These are phyloP conservation scores for Macrostomum lignano DNA, from an alignment of 1,140 invertebrate genomes.

Conservation along the genomic window DNA sequence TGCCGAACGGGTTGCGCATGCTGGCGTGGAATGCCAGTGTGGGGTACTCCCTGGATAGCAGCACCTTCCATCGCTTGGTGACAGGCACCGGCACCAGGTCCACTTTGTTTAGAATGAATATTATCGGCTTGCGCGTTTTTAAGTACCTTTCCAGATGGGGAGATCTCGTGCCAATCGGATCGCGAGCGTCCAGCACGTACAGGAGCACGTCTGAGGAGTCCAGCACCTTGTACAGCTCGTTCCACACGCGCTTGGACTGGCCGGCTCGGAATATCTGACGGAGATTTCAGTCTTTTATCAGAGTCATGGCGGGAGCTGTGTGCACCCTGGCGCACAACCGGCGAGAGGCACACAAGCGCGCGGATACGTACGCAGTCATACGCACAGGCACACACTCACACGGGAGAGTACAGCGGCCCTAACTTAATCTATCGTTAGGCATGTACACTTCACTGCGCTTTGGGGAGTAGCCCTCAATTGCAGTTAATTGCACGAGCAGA, in stretches of 20 bases:
- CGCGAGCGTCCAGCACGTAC: slow-evolving; percentile 65
- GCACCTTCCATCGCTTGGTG: slow-evolving; percentile 60
- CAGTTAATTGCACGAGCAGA: no score
- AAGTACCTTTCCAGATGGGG: slow-evolving; percentile 64
- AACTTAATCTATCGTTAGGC: no score
- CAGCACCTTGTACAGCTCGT: slow-evolving; percentile 84
- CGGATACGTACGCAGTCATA: no score
- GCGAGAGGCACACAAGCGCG: no score
- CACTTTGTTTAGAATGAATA: slow-evolving; percentile 79
- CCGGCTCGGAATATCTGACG: slow-evolving; percentile 36
- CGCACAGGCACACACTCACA: no score
- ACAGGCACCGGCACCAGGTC: slow-evolving; percentile 79
- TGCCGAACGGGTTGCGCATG: slow-evolving; percentile 85
- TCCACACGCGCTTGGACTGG: slow-evolving; percentile 89
- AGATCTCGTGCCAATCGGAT: slow-evolving; percentile 75
- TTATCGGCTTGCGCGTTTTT: slow-evolving; percentile 63
- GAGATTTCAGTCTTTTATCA: slow-evolving; percentile 16
- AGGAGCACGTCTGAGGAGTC: slow-evolving; percentile 90
- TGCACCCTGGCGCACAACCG: no score
- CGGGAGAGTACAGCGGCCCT: no score
- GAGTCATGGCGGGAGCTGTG: no score
- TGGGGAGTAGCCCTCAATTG: no score
- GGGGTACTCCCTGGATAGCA: slow-evolving; percentile 69
- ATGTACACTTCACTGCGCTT: no score
- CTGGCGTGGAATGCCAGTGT: slow-evolving; percentile 94